phyloP scores from a whole-genome alignment of 1,140 invertebrate species.

The Oreohelix idahoensis region DNA sequence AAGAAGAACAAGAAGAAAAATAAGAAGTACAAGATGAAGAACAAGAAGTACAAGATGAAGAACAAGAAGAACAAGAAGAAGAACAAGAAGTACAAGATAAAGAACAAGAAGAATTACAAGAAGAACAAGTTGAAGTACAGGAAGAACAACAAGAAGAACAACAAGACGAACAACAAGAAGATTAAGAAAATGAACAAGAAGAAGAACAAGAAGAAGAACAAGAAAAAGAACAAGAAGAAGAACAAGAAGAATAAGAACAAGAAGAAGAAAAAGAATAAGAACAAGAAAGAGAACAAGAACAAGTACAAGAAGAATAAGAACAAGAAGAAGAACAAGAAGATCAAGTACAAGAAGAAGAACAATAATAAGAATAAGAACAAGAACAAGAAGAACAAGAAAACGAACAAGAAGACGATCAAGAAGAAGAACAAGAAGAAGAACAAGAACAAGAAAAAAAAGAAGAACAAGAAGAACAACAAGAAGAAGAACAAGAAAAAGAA shows the following conservation, averaged over 20 bases:
- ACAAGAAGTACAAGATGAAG: background rate
- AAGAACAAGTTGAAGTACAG: background rate
- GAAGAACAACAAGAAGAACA: background rate
- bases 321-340: no score
- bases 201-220: slow-evolving; percentile 1
- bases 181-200: background rate
- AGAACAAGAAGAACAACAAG: no score
- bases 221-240: slow-evolving; percentile 8
- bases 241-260: no score
- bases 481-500: no score
- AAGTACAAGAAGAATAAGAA: no score
- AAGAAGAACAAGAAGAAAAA: background rate
- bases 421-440: no score
- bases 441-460: no score
- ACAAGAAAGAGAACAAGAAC: no score
- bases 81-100: slow-evolving; percentile 1
- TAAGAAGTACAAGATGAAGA: background rate
- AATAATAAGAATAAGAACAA: background rate
- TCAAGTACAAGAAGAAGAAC: slow-evolving; percentile 3
- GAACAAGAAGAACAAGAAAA: no score
- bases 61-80: background rate
- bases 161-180: background rate
- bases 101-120: background rate
- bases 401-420: no score
- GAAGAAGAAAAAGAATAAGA: no score